Percentiles rank a stretch among this genome's conserved stretches.
phyloP scores from a whole-genome alignment of 2,888 invertebrate species.

The Epsilonema sp. region DNA sequence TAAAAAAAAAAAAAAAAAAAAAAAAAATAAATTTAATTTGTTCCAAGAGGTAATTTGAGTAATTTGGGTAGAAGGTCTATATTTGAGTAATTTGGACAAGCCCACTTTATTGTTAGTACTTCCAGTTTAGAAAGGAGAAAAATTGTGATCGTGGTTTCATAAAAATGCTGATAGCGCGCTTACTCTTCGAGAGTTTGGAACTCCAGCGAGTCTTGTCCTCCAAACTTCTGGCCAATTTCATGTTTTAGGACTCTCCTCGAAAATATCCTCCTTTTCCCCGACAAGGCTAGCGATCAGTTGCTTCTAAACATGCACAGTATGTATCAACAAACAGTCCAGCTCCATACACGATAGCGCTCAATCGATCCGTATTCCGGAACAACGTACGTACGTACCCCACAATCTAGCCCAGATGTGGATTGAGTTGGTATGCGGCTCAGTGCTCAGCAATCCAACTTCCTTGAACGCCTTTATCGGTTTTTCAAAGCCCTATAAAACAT shows the following conservation, averaged over 20 bases:
- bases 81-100: no score
- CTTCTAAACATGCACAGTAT: not conserved
- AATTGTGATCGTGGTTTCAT: no score
- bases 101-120: no score
- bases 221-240: conserved; percentile 58
- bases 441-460: conserved; percentile 63
- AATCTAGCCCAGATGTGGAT: conserved; percentile 72
- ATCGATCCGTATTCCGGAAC: no score
- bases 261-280: conserved; percentile 64
- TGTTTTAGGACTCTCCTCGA: conserved; percentile 77
- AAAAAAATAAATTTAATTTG: no score
- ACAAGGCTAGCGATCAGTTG: conserved; percentile 61
- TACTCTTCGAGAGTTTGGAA: conserved; percentile 11
- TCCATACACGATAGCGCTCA: no score
- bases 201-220: conserved; percentile 29
- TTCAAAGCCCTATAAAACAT: conserved; percentile 48
- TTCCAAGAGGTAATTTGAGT: no score
- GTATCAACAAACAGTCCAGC: not conserved
- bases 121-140: no score
- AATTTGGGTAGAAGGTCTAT: no score
- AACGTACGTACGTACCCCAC: no score
- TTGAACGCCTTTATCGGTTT: conserved; percentile 70
- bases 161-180: no score
- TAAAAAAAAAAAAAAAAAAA: no score
- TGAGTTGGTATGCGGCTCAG: conserved; percentile 66